Conservation (phyloP, 2,888 invertebrate species). For the Endotricha flammealis region DNA sequence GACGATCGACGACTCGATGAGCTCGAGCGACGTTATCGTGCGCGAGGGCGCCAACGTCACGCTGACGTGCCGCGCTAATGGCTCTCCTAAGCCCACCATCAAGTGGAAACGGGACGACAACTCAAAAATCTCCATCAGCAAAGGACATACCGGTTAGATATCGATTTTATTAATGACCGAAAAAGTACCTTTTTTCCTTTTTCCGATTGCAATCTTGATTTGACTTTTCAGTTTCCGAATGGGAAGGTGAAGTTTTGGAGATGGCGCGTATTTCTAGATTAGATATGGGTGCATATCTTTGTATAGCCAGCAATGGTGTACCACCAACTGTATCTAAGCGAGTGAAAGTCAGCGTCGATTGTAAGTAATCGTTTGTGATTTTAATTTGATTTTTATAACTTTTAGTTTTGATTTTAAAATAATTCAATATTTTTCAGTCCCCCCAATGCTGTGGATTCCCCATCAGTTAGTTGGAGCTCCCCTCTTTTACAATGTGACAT, state of each 20-base stretch:
- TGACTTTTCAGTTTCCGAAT: conserved; percentile 83
- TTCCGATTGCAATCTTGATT: conserved; percentile 19
- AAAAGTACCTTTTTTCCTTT: conserved; percentile 18
- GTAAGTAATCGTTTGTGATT: conserved; percentile 79
- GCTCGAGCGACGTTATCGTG: conserved; percentile 94
- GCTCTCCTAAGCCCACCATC: conserved; percentile 91
- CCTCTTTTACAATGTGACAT: conserved; percentile 87
- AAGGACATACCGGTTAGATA: conserved; percentile 84
- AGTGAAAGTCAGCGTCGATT: conserved; percentile 95
- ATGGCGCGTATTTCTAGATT: conserved; percentile 90
- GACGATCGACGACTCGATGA: conserved; percentile 92
- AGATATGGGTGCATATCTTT: conserved; percentile 95
- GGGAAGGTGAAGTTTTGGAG: conserved; percentile 90
- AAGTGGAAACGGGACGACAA: conserved; percentile 95
- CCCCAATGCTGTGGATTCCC: conserved; percentile 94
- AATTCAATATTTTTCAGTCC: conserved; percentile 80
- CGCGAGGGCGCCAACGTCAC: conserved; percentile 94
- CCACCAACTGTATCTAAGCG: conserved; percentile 94
- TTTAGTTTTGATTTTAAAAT: neutral
- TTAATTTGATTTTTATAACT: neutral
- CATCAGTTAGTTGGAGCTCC: conserved; percentile 93
- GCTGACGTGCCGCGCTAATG: conserved; percentile 92
- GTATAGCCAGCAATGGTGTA: conserved; percentile 93
- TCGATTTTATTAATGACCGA: conserved; percentile 29
- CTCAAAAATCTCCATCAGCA: conserved; percentile 91